Conservation (phyloP, 2,113 vertebrate genomes). For the Lonchura striata region DNA sequence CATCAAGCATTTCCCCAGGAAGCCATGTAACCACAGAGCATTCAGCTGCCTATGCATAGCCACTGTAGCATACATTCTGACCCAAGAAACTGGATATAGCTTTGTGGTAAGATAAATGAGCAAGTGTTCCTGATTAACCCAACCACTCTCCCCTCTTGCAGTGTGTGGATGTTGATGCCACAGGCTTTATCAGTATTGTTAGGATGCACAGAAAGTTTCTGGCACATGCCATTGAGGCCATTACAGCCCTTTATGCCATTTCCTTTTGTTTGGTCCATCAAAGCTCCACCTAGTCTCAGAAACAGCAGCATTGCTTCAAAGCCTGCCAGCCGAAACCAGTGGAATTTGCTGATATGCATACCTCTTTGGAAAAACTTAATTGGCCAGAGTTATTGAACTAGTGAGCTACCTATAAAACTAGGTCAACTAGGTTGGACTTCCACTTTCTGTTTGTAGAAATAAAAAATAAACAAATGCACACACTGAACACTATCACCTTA, state of each 20-base stretch:
- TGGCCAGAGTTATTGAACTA: background rate
- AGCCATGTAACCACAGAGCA: background rate
- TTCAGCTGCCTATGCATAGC: background rate
- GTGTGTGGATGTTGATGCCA: too few relatives aligned
- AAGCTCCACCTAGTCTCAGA: background rate
- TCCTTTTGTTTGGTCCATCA: background rate
- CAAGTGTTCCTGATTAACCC: background rate
- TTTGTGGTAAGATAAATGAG: background rate
- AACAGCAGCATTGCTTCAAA: background rate
- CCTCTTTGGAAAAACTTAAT: background rate
- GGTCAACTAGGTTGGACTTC: background rate
- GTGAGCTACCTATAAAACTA: background rate
- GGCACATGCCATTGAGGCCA: rapidly evolving
- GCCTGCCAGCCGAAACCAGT: background rate
- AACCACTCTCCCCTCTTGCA: background rate
- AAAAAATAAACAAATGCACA: background rate
- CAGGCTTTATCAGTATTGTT: background rate
- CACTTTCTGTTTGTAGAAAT: slow-evolving; percentile 17
- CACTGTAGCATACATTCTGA: background rate
- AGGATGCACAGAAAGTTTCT: background rate
- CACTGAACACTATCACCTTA: background rate
- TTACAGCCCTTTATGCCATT: background rate
- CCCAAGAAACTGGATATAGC: background rate
- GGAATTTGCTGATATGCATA: background rate
- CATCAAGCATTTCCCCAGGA: background rate